These are phyloP conservation scores for Paralichthys olivaceus DNA, from an alignment of 2,113 vertebrate species.

Conservation along the genomic window DNA sequence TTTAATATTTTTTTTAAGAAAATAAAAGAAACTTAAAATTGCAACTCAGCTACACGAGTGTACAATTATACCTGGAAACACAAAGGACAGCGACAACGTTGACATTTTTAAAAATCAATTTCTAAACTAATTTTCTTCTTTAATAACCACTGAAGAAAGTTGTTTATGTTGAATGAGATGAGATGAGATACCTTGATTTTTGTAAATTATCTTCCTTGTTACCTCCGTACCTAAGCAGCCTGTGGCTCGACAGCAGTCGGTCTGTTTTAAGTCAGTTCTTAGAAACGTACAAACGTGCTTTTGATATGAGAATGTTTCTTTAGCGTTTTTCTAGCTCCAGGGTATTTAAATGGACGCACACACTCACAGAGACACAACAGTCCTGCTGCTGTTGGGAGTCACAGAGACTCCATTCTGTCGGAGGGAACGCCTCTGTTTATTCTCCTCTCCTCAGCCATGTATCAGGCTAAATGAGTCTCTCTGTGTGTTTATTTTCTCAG, in stretches of 20 bases:
- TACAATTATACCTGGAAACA: no score
- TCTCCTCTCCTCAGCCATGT: conserved; percentile 50
- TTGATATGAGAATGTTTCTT: not conserved
- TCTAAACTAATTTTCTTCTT: no score
- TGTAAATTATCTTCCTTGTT: not conserved
- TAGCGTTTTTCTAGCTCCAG: conserved; percentile 26
- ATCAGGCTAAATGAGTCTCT: conserved; percentile 62
- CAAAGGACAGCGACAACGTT: no score
- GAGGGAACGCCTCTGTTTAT: conserved; percentile 73
- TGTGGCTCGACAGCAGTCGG: no score
- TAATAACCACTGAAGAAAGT: no score
- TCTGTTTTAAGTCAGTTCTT: not conserved
- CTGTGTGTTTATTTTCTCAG: conserved; percentile 68
- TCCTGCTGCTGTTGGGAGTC: conserved; percentile 32
- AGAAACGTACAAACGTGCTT: not conserved
- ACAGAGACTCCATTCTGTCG: conserved; percentile 64
- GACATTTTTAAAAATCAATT: no score
- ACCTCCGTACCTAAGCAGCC: no score
- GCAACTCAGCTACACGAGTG: no score
- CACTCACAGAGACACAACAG: conserved; percentile 41
- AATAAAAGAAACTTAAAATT: no score
- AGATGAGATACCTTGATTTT: not conserved
- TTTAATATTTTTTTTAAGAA: no score
- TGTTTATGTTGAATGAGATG: no score
- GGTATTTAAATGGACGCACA: conserved; percentile 13